These are phyloP conservation scores for Xestia rhomboidea DNA, from an alignment of 2,888 invertebrate species.

Conservation along the genomic window DNA sequence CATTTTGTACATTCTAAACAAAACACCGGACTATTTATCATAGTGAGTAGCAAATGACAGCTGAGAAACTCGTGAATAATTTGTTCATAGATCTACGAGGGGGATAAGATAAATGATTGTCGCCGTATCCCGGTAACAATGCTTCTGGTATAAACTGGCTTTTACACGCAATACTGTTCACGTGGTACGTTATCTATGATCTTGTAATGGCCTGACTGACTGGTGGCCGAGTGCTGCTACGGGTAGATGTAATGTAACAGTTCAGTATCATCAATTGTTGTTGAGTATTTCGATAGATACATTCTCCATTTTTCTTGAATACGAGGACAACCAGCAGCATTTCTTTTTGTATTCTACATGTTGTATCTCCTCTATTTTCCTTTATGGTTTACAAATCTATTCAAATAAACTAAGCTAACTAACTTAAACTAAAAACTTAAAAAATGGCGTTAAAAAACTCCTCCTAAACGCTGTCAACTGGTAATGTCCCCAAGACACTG, in stretches of 20 bases:
- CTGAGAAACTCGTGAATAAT: constrained; percentile 63
- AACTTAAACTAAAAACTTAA: no score
- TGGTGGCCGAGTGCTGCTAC: background rate
- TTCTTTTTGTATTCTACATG: no score
- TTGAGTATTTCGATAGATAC: background rate
- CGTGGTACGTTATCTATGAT: constrained; percentile 35
- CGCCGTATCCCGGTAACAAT: constrained; percentile 29
- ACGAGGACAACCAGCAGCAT: no score
- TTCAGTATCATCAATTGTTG: background rate
- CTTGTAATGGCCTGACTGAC: constrained; percentile 7
- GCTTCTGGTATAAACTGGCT: constrained; percentile 33
- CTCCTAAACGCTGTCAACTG: no score
- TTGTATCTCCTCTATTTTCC: no score
- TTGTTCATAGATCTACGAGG: constrained; percentile 53
- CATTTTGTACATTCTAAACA: constrained; percentile 36
- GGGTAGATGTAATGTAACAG: constrained; percentile 2
- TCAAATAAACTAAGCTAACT: no score
- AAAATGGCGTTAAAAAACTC: no score
- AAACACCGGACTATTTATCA: constrained; percentile 56
- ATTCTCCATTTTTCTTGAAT: background rate
- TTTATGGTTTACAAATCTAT: no score
- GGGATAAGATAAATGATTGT: constrained; percentile 59
- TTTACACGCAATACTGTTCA: constrained; percentile 46
- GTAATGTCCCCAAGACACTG: no score
- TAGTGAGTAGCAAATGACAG: constrained; percentile 56